A percentile compares a stretch with the other conserved stretches of the same genome.
Conservation (phyloP, 2,888 invertebrate genomes). For the Taenaris catops region DNA sequence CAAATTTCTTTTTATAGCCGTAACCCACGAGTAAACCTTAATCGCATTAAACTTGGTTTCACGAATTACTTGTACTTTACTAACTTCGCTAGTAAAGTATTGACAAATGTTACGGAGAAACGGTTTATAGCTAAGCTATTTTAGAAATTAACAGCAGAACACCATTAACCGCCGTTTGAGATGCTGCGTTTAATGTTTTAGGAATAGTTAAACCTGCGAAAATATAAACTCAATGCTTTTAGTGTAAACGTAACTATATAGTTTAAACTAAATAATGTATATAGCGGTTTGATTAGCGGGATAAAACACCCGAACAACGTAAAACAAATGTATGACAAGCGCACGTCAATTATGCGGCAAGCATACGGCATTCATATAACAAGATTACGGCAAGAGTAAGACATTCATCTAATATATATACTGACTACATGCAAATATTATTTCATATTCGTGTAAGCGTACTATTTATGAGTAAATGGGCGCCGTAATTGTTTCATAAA, state of each 20-base stretch:
- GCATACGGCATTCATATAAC: no score
- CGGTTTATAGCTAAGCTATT: conserved; percentile 37
- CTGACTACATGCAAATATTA: no score
- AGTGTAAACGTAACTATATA: conserved; percentile 10
- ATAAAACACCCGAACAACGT: no score
- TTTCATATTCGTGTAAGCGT: no score
- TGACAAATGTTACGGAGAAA: conserved; percentile 31
- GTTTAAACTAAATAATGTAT: no score
- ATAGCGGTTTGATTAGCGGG: no score
- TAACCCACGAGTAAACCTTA: neutral
- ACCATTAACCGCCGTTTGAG: conserved; percentile 33
- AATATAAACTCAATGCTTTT: conserved; percentile 20
- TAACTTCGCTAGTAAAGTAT: conserved; percentile 25
- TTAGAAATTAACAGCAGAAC: conserved; percentile 29
- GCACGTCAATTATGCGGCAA: no score
- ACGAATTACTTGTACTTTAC: conserved; percentile 13
- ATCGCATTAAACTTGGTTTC: neutral
- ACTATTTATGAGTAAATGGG: no score
- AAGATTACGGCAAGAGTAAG: no score
- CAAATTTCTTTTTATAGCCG: conserved; percentile 1
- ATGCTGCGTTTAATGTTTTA: conserved; percentile 28
- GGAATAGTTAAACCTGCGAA: conserved; percentile 34
- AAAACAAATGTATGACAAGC: no score
- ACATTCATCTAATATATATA: no score
- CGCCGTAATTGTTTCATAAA: no score